These are phyloP conservation scores for Sylvilagus floridanus DNA, from an alignment of 2,797 vertebrate genomes.

Conservation along the genomic window DNA sequence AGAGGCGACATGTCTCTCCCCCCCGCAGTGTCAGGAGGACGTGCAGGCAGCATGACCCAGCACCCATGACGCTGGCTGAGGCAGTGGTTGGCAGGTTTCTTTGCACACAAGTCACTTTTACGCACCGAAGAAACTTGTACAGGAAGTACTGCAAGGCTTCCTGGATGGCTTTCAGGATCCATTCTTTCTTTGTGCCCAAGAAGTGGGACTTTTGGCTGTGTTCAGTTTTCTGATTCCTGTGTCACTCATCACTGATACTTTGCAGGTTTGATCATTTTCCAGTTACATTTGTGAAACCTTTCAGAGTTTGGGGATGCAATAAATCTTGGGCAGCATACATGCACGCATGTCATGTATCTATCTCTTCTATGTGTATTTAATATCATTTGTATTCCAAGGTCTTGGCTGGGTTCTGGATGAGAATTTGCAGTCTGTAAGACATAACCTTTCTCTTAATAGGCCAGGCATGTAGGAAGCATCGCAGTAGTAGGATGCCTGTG, in stretches of 20 bases:
- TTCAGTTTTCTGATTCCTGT: not conserved
- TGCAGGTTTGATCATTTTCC: not conserved
- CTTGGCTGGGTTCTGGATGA: conserved; percentile 26
- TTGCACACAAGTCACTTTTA: not conserved
- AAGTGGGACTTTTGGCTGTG: not conserved
- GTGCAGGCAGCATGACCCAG: not conserved
- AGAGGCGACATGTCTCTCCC: not conserved
- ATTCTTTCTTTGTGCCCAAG: not conserved
- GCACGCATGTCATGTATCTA: not conserved
- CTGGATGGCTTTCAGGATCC: not conserved
- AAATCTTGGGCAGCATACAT: not conserved
- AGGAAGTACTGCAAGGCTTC: not conserved
- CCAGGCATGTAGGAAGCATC: not conserved
- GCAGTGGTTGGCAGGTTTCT: not conserved
- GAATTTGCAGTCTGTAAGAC: not conserved
- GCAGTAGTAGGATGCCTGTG: not conserved
- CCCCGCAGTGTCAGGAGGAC: not conserved
- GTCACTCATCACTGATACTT: not conserved
- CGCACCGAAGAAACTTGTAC: not conserved
- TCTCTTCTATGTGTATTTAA: conserved; percentile 19
- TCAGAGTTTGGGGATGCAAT: conserved; percentile 10
- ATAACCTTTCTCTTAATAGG: not conserved
- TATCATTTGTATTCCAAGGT: conserved; percentile 27
- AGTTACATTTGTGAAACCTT: conserved; percentile 23
- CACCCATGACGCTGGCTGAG: not conserved